These are phyloP conservation scores for Meloidogyne exigua DNA, from an alignment of 1,140 invertebrate genomes.

Conservation along the genomic window DNA sequence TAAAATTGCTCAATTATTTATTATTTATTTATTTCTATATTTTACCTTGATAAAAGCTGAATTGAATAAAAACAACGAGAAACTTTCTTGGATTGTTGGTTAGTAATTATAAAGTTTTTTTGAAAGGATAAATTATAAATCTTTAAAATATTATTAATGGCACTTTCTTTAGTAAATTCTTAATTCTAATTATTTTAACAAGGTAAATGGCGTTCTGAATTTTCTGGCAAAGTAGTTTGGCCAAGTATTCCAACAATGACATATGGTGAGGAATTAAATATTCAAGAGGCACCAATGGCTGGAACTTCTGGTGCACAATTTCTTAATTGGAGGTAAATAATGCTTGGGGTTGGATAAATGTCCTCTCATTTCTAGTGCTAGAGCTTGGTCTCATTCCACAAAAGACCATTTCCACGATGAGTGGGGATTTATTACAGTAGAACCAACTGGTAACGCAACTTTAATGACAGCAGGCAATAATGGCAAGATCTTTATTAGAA, in stretches of 20 bases:
- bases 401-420: constrained; percentile 64
- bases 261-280: constrained; percentile 61
- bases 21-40: constrained; percentile 10
- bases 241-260: constrained; percentile 64
- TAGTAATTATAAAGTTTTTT: not conserved
- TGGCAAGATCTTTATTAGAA: constrained; percentile 39
- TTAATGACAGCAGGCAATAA: constrained; percentile 64
- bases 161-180: constrained; percentile 31
- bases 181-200: constrained; percentile 29
- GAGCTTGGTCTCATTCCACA: constrained; percentile 63
- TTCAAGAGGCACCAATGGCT: constrained; percentile 58
- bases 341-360: too few species aligned
- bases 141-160: too few species aligned
- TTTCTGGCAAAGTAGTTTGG: constrained; percentile 60
- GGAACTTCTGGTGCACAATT: constrained; percentile 60
- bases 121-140: not conserved
- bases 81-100: constrained; percentile 36
- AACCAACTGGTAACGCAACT: constrained; percentile 59
- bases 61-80: constrained; percentile 35
- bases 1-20: not conserved
- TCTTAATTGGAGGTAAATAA: constrained; percentile 57
- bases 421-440: constrained; percentile 63
- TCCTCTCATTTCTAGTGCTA: constrained; percentile 54
- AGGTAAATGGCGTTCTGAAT: constrained; percentile 63
- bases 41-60: constrained; percentile 17